Conservation (phyloP, 37 sponge, comb jelly and placozoan genomes). For the Chondrilla cf. caribensis region DNA sequence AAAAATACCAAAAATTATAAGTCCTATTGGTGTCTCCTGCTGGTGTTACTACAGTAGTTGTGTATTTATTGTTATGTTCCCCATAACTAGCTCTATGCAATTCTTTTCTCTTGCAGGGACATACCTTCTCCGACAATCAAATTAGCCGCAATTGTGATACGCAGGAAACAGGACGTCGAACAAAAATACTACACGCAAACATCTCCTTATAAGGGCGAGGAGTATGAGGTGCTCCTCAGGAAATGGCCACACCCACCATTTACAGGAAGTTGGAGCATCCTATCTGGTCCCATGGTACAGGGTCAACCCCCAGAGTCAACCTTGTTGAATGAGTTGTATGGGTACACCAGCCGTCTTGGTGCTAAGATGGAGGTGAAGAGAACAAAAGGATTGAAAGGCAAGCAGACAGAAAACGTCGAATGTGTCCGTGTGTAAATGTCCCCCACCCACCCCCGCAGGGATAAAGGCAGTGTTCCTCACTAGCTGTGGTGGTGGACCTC, state of each 20-base stretch:
- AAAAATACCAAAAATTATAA: too few relatives aligned
- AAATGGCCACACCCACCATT: conserved; percentile 46
- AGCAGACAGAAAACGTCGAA: background rate
- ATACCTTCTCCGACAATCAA: conserved; percentile 5
- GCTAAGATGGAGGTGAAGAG: conserved; percentile 2
- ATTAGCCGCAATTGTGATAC: conserved; percentile 46
- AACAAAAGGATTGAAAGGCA: conserved; percentile 11
- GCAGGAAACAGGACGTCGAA: conserved; percentile 40
- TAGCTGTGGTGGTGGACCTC: conserved; percentile 47
- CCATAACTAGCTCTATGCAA: too few relatives aligned
- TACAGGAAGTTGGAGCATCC: conserved; percentile 22
- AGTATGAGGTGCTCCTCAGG: conserved; percentile 65
- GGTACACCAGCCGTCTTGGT: conserved; percentile 39
- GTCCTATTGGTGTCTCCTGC: too few relatives aligned
- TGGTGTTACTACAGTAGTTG: too few relatives aligned
- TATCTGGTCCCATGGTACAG: conserved; percentile 39
- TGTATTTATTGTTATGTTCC: too few relatives aligned
- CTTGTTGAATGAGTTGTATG: conserved; percentile 7
- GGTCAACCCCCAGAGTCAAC: conserved; percentile 41
- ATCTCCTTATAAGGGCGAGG: conserved; percentile 31
- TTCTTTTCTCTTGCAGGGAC: too few relatives aligned
- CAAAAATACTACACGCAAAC: conserved; percentile 11
- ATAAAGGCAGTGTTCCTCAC: conserved; percentile 63
- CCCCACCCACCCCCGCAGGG: background rate
- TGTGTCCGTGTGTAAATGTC: too few relatives aligned